Conservation (phyloP, 1,140 invertebrate genomes). For the Bombus sylvicola region DNA sequence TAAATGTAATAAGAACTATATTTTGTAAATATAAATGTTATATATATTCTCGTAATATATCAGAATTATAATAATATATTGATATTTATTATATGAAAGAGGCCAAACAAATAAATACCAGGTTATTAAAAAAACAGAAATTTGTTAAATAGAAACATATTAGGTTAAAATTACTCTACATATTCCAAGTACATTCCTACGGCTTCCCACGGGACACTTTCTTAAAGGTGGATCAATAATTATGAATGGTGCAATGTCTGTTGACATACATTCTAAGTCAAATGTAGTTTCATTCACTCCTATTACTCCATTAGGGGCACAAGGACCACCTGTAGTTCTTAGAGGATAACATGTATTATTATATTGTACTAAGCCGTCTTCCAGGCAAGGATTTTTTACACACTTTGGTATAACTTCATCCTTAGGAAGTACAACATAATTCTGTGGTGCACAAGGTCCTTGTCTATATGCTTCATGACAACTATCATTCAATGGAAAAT, state of each 20-base stretch:
- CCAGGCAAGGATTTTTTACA: conserved; percentile 84
- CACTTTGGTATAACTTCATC: conserved; percentile 84
- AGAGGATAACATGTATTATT: conserved; percentile 82
- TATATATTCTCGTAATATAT: conserved; percentile 55
- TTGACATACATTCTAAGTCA: conserved; percentile 69
- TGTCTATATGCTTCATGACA: conserved; percentile 85
- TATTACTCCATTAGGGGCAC: conserved; percentile 65
- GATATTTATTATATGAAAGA: conserved; percentile 6
- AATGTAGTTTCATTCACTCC: conserved; percentile 72
- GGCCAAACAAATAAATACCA: background rate
- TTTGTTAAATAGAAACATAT: background rate
- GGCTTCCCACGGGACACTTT: conserved; percentile 73
- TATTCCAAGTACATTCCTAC: conserved; percentile 67
- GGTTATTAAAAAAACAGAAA: background rate
- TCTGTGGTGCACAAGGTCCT: conserved; percentile 84
- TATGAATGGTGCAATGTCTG: conserved; percentile 56
- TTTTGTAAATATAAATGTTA: conserved; percentile 59
- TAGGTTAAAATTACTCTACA: conserved; percentile 60
- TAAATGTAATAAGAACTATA: conserved; percentile 49
- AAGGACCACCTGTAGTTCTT: conserved; percentile 77
- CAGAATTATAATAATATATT: background rate
- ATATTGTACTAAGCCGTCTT: conserved; percentile 81
- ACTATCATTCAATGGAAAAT: conserved; percentile 84
- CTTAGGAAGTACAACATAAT: conserved; percentile 84
- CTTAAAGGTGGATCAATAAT: conserved; percentile 66